Conservation (phyloP, 2,888 invertebrate species). For the Dendrolimus houi region DNA sequence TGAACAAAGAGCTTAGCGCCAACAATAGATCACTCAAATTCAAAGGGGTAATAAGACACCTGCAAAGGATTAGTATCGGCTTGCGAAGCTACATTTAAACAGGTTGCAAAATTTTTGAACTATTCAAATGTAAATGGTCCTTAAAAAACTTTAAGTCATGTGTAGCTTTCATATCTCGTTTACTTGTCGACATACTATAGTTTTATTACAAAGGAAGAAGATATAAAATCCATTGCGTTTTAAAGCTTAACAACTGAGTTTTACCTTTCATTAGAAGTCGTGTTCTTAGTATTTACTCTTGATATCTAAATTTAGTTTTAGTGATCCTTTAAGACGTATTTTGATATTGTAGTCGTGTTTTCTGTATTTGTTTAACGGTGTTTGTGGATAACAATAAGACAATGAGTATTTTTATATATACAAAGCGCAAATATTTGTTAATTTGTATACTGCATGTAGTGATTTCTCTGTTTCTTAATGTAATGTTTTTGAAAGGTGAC, state of each 20-base stretch:
- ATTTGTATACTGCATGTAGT: neutral
- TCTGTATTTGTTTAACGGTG: neutral
- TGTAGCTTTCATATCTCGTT: too few relatives aligned
- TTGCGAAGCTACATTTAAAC: too few relatives aligned
- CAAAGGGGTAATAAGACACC: too few relatives aligned
- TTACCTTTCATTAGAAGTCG: slow-evolving; percentile 10
- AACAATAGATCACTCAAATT: too few relatives aligned
- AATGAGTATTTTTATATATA: neutral
- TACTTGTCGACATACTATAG: too few relatives aligned
- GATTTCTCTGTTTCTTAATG: neutral
- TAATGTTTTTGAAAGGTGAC: too few relatives aligned
- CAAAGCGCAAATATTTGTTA: neutral
- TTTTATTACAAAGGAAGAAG: neutral
- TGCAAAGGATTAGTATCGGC: too few relatives aligned
- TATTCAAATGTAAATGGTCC: too few relatives aligned
- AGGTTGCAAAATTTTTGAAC: too few relatives aligned
- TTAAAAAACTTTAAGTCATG: too few relatives aligned
- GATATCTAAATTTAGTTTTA: slow-evolving; percentile 38
- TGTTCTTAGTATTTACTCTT: slow-evolving; percentile 29
- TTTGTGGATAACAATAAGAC: neutral
- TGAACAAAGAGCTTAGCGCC: too few relatives aligned
- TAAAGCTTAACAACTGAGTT: neutral
- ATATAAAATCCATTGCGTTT: too few relatives aligned
- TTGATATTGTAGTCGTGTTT: neutral
- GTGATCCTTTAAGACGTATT: slow-evolving; percentile 3